phyloP scores from a whole-genome alignment of 2,888 invertebrate species.

The Euphydryas editha region DNA sequence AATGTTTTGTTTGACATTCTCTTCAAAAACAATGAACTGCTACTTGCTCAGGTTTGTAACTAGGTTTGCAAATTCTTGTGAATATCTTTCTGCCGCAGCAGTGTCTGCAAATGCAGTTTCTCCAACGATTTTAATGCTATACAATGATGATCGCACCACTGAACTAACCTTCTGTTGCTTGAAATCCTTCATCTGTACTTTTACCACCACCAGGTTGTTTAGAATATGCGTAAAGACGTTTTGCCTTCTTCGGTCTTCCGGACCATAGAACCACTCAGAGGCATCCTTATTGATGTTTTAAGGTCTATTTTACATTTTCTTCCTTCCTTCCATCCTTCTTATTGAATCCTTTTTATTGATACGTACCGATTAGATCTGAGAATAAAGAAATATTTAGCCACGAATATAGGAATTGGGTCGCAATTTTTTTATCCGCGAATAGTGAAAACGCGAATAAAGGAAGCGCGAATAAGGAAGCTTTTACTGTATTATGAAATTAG shows the following conservation, averaged over 20 bases:
- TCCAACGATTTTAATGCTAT: too few species aligned
- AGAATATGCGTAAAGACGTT: conserved; percentile 46
- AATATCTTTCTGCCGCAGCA: conserved; percentile 44
- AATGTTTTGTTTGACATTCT: too few species aligned
- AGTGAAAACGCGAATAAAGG: too few species aligned
- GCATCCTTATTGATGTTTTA: conserved; percentile 42
- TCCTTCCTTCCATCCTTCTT: too few species aligned
- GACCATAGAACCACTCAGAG: conserved; percentile 43
- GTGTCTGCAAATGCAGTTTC: conserved; percentile 44
- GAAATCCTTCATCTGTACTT: conserved; percentile 38
- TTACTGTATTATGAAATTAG: not conserved
- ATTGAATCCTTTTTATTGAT: too few species aligned
- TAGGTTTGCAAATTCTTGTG: conserved; percentile 44
- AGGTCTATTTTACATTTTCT: too few species aligned
- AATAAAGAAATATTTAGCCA: too few species aligned
- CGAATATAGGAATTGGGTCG: too few species aligned
- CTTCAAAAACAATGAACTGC: conserved; percentile 47
- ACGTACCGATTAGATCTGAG: too few species aligned
- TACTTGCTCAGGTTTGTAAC: conserved; percentile 44
- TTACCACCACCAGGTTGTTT: conserved; percentile 39
- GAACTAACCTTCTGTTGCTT: conserved; percentile 43
- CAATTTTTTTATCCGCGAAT: too few species aligned
- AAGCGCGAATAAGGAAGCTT: too few species aligned
- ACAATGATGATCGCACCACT: conserved; percentile 43
- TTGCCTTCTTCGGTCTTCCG: conserved; percentile 45